Percentiles rank a stretch among this genome's conserved stretches.
phyloP scores from a whole-genome alignment of 2,888 invertebrate genomes.

The Brassicogethes aeneus region DNA sequence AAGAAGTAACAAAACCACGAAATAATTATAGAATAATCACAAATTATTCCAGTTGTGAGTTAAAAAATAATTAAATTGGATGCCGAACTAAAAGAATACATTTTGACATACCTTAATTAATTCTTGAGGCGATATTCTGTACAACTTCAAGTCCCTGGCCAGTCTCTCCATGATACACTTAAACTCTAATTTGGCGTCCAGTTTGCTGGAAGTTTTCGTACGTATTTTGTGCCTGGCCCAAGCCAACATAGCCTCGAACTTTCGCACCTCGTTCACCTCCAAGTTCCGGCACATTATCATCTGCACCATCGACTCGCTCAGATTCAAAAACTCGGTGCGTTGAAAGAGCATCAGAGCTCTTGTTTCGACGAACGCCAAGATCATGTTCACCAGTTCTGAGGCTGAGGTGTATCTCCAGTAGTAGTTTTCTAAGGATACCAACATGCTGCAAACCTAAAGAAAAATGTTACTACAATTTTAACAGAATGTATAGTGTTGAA shows the following conservation, averaged over 20 bases:
- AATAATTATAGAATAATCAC: too few species aligned
- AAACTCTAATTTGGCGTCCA: conserved; percentile 81
- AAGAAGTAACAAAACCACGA: too few species aligned
- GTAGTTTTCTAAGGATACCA: conserved; percentile 86
- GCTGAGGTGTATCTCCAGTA: conserved; percentile 94
- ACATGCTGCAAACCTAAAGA: conserved; percentile 77
- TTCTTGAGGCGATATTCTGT: conserved; percentile 87
- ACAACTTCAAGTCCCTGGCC: conserved; percentile 78
- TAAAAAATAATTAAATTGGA: too few species aligned
- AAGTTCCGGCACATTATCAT: conserved; percentile 84
- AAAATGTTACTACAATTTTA: conserved; percentile 2
- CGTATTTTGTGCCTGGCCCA: conserved; percentile 84
- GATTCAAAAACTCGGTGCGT: conserved; percentile 71
- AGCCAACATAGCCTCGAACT: conserved; percentile 87
- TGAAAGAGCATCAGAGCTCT: conserved; percentile 79
- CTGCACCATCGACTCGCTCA: conserved; percentile 91
- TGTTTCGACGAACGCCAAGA: conserved; percentile 81
- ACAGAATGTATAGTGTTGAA: too few species aligned
- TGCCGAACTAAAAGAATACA: too few species aligned
- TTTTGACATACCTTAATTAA: conserved; percentile 67
- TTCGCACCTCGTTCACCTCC: conserved; percentile 80
- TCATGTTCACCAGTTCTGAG: conserved; percentile 90
- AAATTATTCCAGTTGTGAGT: too few species aligned
- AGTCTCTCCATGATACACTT: conserved; percentile 89
- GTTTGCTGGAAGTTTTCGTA: conserved; percentile 67